Evolutionary conservation across 2,797 vertebrate species (phyloP).

Genomic region (Spinus pinus): DNA sequence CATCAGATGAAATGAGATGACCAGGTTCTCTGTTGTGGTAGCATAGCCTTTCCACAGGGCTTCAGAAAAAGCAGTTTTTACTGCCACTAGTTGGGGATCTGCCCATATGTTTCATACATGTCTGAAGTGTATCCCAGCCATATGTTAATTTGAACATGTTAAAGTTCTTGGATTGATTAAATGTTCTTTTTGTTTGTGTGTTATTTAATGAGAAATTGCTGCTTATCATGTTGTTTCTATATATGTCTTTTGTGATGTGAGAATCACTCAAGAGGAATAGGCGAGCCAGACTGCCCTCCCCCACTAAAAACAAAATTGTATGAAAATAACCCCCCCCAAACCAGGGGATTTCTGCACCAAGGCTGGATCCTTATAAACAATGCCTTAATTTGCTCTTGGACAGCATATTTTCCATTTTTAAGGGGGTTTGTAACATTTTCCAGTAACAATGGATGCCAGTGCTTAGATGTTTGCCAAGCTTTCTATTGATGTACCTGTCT

Average conservation of each 20-base stretch:
- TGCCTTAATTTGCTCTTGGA: background rate
- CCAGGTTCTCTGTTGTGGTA: background rate
- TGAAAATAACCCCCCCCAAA: background rate
- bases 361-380: background rate
- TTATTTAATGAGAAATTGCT: constrained; percentile 75
- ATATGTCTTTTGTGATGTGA: constrained; percentile 80
- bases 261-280: constrained; percentile 85
- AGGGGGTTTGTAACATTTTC: background rate
- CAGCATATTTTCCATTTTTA: background rate
- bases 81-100: background rate
- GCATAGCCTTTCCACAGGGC: background rate
- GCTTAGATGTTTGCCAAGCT: constrained; percentile 10
- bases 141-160: constrained; percentile 70
- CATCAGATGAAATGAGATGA: background rate
- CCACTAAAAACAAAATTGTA: constrained; percentile 47
- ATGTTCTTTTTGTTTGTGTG: constrained; percentile 73
- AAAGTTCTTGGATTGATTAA: constrained; percentile 70
- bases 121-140: constrained; percentile 68
- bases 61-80: background rate
- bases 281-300: constrained; percentile 81
- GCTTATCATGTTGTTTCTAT: constrained; percentile 77
- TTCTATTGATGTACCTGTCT: background rate
- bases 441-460: background rate
- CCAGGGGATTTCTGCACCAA: constrained; percentile 5
- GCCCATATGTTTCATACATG: constrained; percentile 56